Evolutionary conservation across 2,888 invertebrate species (phyloP), one percentile per base, ranked within the genome.

Genomic region (Standfussiana lucernea): DNA sequence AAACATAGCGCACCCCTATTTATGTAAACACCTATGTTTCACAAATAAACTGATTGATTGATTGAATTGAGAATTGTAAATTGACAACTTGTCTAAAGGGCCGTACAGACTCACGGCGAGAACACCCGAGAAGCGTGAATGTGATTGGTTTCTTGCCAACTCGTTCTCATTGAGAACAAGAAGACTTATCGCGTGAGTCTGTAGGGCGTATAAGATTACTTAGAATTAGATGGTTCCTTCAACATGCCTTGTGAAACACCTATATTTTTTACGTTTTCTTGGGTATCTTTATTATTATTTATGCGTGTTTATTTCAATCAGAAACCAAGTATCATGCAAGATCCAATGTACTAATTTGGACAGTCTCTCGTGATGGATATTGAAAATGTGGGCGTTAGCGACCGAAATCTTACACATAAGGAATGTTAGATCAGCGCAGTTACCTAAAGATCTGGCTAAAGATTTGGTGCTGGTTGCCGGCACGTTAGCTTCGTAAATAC

Each of bases 371-470:
- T 21, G 2, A 72, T n/a, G 8, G 13, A 62, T 66, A 37, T 45
- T 4, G 13, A 40, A 64, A 61, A 64, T 21, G 21, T 67, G 10
- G 35, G 32, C 18, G 70, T 83, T 56, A n/a, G 15, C 13, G 35
- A 56, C 40, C 61, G 8, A 47, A 53, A 62, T 61, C 66, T 71
- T 56, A 21, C 21, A 56, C 18, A 32, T 35, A 64, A 40, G 50
- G 69, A 77, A 69, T 83, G 83, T 69, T 45, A 82, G 47, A 80
- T 80, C 56, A 15, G 53, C 56, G 42, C 64, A 32, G 77, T 83
- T 77, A 83, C 64, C 68, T 80, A 81, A 76, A 68, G 71, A 82
- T 81, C 53, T 13, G 59, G 45, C 72, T 69, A 56, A 71, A 85
- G 68, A 76, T 82, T 80, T 35, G 47, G 35, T 13, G 80, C 56